A percentile compares a stretch with the other conserved stretches of the same genome.
These are phyloP conservation scores for Hipparchia semele DNA, from an alignment of 2,888 invertebrate species.

Conservation along the genomic window DNA sequence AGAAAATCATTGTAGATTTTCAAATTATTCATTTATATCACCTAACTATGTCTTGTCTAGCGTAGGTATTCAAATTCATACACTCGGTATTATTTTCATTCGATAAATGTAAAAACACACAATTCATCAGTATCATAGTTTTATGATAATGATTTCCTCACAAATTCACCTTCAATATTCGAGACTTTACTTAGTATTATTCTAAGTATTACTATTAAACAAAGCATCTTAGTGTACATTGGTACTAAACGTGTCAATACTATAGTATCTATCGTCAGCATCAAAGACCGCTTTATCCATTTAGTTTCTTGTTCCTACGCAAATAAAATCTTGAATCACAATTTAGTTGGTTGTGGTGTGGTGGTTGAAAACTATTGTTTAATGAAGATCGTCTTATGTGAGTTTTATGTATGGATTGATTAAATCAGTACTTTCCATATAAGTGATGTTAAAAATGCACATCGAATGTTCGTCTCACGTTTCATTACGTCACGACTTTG, in stretches of 20 bases:
- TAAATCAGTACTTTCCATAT: slow-evolving; percentile 26
- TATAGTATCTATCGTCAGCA: neutral
- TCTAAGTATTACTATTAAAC: neutral
- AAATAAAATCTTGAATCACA: slow-evolving; percentile 17
- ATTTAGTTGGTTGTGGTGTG: neutral
- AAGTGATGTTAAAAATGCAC: slow-evolving; percentile 6
- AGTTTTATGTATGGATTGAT: slow-evolving; percentile 29
- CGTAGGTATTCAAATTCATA: too few relatives aligned
- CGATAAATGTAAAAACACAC: neutral
- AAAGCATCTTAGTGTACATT: neutral
- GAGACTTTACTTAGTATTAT: neutral
- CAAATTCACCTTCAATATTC: too few relatives aligned
- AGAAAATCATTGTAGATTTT: too few relatives aligned
- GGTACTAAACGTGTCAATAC: neutral
- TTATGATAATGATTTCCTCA: too few relatives aligned
- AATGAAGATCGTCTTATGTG: slow-evolving; percentile 2
- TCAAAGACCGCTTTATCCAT: slow-evolving; percentile 6
- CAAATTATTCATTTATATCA: too few relatives aligned
- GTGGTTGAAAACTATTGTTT: neutral
- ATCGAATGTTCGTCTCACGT: slow-evolving; percentile 53
- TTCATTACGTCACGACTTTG: slow-evolving; percentile 58
- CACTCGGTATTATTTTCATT: neutral
- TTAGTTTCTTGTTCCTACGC: slow-evolving; percentile 25
- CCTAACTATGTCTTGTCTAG: too few relatives aligned
- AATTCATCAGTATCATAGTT: too few relatives aligned